Percentiles rank a stretch among this genome's conserved stretches.
Evolutionary conservation across 2,113 vertebrate species (phyloP).

Genomic region (Oncorhynchus tshawytscha): DNA sequence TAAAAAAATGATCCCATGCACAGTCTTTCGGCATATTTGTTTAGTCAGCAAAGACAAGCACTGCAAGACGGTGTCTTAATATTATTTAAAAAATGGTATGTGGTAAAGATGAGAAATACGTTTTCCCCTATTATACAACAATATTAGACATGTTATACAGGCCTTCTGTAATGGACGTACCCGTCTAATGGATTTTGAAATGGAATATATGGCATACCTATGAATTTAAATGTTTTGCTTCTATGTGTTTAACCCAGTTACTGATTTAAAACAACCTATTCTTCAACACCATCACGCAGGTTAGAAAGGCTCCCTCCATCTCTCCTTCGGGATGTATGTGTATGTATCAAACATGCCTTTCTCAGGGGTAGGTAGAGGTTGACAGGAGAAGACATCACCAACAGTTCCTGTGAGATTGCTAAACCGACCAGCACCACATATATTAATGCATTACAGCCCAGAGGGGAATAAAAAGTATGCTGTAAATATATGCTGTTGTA

Average conservation of each 20-base stretch:
- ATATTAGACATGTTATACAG: too few species aligned
- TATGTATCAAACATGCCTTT: slow-evolving; percentile 68
- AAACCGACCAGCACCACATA: slow-evolving; percentile 60
- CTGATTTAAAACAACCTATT: neutral
- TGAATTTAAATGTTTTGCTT: too few species aligned
- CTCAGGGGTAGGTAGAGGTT: slow-evolving; percentile 65
- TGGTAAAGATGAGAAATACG: too few species aligned
- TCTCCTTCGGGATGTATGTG: slow-evolving; percentile 9
- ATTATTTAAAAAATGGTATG: too few species aligned
- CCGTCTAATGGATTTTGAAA: too few species aligned
- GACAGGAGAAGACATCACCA: slow-evolving; percentile 66
- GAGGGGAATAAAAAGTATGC: neutral
- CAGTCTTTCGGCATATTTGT: too few species aligned
- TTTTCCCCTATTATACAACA: too few species aligned
- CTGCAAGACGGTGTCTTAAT: too few species aligned
- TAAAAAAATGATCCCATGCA: too few species aligned
- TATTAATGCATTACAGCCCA: slow-evolving; percentile 69
- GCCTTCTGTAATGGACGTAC: too few species aligned
- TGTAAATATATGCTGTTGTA: slow-evolving; percentile 68
- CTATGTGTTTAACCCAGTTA: neutral
- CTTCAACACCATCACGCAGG: neutral
- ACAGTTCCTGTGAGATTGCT: slow-evolving; percentile 64
- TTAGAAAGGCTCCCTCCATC: neutral
- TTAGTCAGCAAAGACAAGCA: too few species aligned
- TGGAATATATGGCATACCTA: too few species aligned